A percentile compares a stretch with the other conserved stretches of the same genome.
These are phyloP conservation scores for Hypolimnas misippus DNA, from an alignment of 2,888 invertebrate genomes.

Conservation along the genomic window DNA sequence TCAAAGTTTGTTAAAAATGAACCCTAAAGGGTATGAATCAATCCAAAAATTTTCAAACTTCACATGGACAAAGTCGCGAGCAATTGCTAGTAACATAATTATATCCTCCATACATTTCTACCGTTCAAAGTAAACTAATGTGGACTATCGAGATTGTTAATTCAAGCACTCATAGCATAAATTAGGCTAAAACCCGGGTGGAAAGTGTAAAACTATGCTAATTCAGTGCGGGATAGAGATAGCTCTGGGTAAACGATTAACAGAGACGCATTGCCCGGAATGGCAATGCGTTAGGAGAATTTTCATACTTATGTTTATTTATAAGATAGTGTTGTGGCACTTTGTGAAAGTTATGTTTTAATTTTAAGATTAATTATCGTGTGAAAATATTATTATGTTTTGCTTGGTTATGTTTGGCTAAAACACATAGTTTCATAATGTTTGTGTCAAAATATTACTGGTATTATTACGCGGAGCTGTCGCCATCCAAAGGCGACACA, in stretches of 20 bases:
- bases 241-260: conserved; percentile 34
- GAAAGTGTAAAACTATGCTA: conserved; percentile 43
- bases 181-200: conserved; percentile 38
- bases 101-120: conserved; percentile 7
- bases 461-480: too few species aligned
- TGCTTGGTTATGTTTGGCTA: too few species aligned
- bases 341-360: background rate
- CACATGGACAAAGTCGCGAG: too few species aligned
- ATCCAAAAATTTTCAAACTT: too few species aligned
- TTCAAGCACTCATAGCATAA: conserved; percentile 37
- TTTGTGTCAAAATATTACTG: too few species aligned
- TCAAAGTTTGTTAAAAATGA: too few species aligned
- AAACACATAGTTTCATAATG: too few species aligned
- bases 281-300: conserved; percentile 18
- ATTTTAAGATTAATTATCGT: background rate
- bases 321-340: conserved; percentile 2
- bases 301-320: conserved; percentile 5
- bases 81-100: background rate
- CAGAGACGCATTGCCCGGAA: conserved; percentile 34
- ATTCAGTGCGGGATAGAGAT: conserved; percentile 35
- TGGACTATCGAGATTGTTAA: conserved; percentile 37
- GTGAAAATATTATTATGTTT: background rate
- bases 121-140: conserved; percentile 31
- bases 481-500: too few species aligned
- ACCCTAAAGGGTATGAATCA: too few species aligned